Conservation (phyloP, 2,113 vertebrate species). For the Ramphastos sulfuratus region DNA sequence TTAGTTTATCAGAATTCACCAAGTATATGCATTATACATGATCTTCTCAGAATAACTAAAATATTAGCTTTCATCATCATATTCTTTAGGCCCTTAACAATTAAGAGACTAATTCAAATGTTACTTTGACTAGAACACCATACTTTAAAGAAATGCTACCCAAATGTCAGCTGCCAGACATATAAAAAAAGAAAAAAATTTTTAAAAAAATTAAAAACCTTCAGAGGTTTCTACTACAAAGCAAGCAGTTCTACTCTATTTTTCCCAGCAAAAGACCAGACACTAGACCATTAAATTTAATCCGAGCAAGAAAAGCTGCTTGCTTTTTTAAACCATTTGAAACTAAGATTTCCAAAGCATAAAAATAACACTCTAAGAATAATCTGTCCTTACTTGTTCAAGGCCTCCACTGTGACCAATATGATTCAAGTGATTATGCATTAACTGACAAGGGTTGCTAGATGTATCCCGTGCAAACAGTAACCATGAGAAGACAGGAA, state of each 20-base stretch:
- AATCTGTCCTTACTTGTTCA: slow-evolving; percentile 85
- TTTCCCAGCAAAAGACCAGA: not conserved
- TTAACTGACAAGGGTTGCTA: slow-evolving; percentile 84
- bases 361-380: not conserved
- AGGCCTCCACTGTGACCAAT: slow-evolving; percentile 92
- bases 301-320: not conserved
- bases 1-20: not conserved
- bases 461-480: slow-evolving; percentile 95
- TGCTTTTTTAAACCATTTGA: not conserved
- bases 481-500: slow-evolving; percentile 94
- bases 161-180: not conserved
- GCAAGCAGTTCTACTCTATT: not conserved
- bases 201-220: too few species aligned
- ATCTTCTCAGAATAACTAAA: not conserved
- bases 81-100: not conserved
- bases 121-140: not conserved
- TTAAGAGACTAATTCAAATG: not conserved
- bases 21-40: accelerated
- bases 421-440: slow-evolving; percentile 92
- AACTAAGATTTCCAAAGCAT: not conserved
- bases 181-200: not conserved
- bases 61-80: not conserved
- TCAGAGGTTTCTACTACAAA: not conserved
- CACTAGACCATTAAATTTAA: not conserved
- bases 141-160: not conserved